Evolutionary conservation across 2,797 vertebrate genomes (phyloP).

Genomic region (Brachyalestes nurse): DNA sequence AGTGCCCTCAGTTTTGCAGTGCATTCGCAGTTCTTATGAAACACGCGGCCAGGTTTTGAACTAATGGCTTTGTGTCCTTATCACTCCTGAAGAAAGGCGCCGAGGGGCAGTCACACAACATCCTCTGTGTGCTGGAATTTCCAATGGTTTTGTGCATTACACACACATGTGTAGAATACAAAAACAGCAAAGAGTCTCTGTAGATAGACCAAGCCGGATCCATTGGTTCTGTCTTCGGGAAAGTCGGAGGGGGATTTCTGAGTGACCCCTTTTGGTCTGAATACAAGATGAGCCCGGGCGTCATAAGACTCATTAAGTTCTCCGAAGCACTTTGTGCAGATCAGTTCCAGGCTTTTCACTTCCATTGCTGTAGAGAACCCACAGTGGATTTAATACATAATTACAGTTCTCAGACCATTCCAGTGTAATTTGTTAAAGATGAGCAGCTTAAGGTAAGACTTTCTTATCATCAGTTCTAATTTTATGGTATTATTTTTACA

Average conservation of each 20-base stretch:
- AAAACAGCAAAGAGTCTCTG: slow-evolving; percentile 2
- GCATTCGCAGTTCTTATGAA: not conserved
- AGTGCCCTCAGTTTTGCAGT: not conserved
- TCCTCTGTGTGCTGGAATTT: slow-evolving; percentile 1
- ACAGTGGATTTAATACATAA: too few species aligned
- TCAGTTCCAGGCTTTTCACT: not conserved
- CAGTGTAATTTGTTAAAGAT: slow-evolving; percentile 4
- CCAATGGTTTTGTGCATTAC: slow-evolving; percentile 7
- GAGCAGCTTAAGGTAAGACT: slow-evolving; percentile 31
- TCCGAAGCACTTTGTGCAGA: not conserved
- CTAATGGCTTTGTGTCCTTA: not conserved
- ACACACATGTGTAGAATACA: not conserved
- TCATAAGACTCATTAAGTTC: slow-evolving; percentile 14
- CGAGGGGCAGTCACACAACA: not conserved
- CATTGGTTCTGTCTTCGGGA: slow-evolving; percentile 18
- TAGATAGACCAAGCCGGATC: slow-evolving; percentile 12
- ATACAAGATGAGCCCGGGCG: slow-evolving; percentile 20
- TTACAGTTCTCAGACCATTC: not conserved
- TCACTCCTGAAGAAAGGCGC: not conserved
- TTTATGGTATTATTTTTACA: not conserved
- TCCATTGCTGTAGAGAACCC: not conserved
- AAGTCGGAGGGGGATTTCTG: slow-evolving; percentile 29
- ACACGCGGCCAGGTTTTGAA: not conserved
- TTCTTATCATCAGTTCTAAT: not conserved
- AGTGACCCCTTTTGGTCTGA: slow-evolving; percentile 16